These are phyloP conservation scores for Cynopterus sphinx DNA, from an alignment of 2,797 vertebrate species.

Conservation along the genomic window DNA sequence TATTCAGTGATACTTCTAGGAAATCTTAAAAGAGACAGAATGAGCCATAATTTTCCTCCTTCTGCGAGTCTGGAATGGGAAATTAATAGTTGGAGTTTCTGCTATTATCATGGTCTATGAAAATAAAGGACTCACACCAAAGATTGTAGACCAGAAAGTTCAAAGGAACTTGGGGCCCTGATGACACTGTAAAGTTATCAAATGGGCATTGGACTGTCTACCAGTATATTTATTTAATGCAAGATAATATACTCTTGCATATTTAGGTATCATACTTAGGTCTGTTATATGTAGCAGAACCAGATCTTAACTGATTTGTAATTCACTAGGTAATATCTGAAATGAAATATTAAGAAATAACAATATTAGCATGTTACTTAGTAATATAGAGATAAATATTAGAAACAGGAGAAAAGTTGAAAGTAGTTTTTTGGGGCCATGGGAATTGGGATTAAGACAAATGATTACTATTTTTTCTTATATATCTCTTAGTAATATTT, in stretches of 20 bases:
- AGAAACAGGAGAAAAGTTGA: neutral
- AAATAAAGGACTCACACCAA: neutral
- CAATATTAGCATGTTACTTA: neutral
- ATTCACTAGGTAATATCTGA: conserved; percentile 5
- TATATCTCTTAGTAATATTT: neutral
- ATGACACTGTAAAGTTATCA: neutral
- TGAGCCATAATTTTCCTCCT: neutral
- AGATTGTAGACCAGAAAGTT: neutral
- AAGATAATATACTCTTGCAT: neutral
- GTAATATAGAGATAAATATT: neutral
- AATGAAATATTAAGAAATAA: conserved; percentile 42
- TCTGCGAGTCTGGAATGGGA: neutral
- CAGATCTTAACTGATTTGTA: conserved; percentile 5
- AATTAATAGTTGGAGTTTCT: neutral
- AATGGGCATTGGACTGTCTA: neutral
- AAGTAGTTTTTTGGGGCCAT: neutral
- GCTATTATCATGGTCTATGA: neutral
- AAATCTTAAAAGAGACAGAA: neutral
- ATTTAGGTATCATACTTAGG: neutral
- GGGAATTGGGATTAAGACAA: neutral
- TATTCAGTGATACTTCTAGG: neutral
- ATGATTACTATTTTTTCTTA: conserved; percentile 19
- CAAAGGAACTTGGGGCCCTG: neutral
- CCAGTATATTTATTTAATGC: neutral
- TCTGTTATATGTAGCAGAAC: neutral